These are phyloP conservation scores for Cremastobaeus sp. DNA, from an alignment of 2,888 invertebrate species.

Conservation along the genomic window DNA sequence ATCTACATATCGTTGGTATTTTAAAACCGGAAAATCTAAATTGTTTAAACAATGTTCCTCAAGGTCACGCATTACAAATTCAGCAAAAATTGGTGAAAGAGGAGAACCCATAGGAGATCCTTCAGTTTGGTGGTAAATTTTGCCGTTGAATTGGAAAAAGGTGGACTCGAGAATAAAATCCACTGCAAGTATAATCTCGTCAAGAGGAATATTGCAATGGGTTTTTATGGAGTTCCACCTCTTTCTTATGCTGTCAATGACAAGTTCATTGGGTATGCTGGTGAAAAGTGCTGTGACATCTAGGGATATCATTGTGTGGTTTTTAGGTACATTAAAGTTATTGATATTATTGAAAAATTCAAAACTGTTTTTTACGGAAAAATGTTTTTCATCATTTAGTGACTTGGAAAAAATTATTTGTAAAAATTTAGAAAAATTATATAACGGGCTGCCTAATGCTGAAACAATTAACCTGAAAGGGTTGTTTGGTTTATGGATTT, in stretches of 20 bases:
- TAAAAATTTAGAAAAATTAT: not conserved
- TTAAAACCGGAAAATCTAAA: not conserved
- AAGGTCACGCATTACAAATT: slow-evolving; percentile 52
- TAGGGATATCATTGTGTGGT: not conserved
- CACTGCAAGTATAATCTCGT: not conserved
- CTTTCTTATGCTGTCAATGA: not conserved
- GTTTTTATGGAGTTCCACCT: not conserved
- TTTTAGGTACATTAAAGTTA: not conserved
- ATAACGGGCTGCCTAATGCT: not conserved
- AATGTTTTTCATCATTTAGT: not conserved
- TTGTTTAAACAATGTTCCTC: slow-evolving; percentile 25
- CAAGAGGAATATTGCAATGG: not conserved
- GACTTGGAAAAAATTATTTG: not conserved
- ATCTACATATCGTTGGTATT: slow-evolving; percentile 39
- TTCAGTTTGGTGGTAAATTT: slow-evolving; percentile 36
- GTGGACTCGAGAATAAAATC: not conserved
- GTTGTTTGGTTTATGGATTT: not conserved
- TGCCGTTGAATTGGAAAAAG: slow-evolving; percentile 15
- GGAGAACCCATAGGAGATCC: slow-evolving; percentile 62
- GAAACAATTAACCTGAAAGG: not conserved
- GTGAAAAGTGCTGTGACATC: not conserved
- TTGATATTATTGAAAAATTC: not conserved
- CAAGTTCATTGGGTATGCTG: not conserved
- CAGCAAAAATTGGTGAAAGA: slow-evolving; percentile 43
- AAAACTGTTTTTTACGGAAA: not conserved